Base-by-base conservation (phyloP, 2,113 vertebrate species). In the Galeopterus variegatus region DNA sequence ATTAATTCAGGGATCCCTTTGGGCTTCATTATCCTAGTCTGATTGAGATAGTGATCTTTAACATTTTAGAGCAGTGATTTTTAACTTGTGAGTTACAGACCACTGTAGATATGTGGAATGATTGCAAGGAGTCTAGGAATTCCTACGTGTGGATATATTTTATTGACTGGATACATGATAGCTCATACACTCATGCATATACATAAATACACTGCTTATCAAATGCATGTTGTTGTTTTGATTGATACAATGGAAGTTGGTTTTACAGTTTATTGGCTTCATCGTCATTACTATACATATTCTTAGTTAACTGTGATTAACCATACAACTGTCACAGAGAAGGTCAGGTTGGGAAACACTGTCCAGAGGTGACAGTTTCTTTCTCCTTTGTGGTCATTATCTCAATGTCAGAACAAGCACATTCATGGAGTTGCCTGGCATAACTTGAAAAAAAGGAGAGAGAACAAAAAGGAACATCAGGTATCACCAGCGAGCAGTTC, bases 1-100 rank as follows among this genome's bases (percentile, higher is more conserved):
- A 90, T 52, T 87, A 36, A 87, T 75, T 75, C 33, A 88, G 24
- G 6, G 26, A 79, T 90, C 1, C 7, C 24, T 81, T 56, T 19
- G 45, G 56, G 5, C 7, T 62, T 96, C 24, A 58, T 88, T 52
- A 89, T 93, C 33, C 36, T 88, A 72, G 75, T 90, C 18, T 94
- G 26, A 95, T 45, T 73, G 5, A 11, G 54, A 75, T 7, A 88
- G 6, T 23, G 24, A 83, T 31, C 64, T 70, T 86, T 31, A 41
- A 86, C 73, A 80, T 50, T 89, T 83, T 92, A 70, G 19, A 91
- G 52, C 19, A 86, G 18, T 79, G 12, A 1, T 54, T 83, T 91
- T 52, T 14, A 48, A 81, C 1, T 41, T 77, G 31, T 69, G 36
- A 70, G 23, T 54, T 84, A 79, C 3, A 81, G 21, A 45, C 31